Evolutionary conservation across 2,888 invertebrate genomes (phyloP), one percentile per base, ranked within the genome.

Genomic region (Lacanobia oleracea): DNA sequence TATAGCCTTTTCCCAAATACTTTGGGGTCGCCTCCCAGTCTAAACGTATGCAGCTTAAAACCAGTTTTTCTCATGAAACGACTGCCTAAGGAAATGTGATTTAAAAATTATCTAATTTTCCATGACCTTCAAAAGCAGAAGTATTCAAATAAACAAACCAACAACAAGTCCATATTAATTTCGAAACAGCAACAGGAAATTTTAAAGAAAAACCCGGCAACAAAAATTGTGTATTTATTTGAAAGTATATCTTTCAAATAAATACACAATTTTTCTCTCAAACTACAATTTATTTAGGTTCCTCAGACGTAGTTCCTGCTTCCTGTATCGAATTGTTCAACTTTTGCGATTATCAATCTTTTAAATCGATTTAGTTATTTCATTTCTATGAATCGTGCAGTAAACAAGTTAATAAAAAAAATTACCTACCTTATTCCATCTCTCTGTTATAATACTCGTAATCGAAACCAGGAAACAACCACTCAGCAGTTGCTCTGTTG

Each of bases 261-360:
- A 73, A 57, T 50, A 51, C 14, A 56, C n/a, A 16, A 80, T 56
- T 43, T 61, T 53, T 61, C 54, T 61, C 54, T 23, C 23, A 40
- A 63, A 75, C 60, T 54, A 37, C 81, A 68, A 80, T 79, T 59
- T 74, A 74, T 63, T 50, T 50, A 33, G 21, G 14, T 75, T 80
- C 27, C 51, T 64, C 54, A 64, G 4, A 51, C 23, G 60, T 14
- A 68, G 63, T 64, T 75, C 68, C 75, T n/a, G 51, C 51, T 75
- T 68, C 64, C 14, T 54, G 37, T 59, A 80, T 23, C 10, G 54
- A 40, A 75, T 75, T 62, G 79, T 79, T 80, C 40, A 54, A 68
- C 50, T 51, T 68, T 56, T 21, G 23, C 62, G 57, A 67, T 67
- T 63, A 75, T 80, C 81, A 75, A 80, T 77, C 77, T 75, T 77